Evolutionary conservation across 30 jellyfish, hydroid and myxozoan genomes (phyloP), one percentile per base, ranked within the genome.

Genomic region (Cassiopea andromeda): DNA sequence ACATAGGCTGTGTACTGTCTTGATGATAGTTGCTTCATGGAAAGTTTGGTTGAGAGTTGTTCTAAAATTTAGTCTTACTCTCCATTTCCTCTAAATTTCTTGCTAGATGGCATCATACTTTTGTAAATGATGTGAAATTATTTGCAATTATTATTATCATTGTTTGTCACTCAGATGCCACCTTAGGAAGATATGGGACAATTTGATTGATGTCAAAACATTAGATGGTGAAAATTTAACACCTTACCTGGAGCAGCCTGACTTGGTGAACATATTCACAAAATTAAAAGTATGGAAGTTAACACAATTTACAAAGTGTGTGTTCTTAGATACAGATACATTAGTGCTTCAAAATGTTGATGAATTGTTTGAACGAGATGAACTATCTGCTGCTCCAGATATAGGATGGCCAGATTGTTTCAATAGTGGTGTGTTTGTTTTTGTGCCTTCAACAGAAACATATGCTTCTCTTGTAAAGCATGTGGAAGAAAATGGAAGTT

Each of bases 331-430:
- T 91, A 98, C 99, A 4, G 99, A 96, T 73, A 88, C 97, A 27
- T 48, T 96, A 73, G 95, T 96, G 58, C 90, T 96, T 48, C 92
- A 82, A 67, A 96, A 96, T 81, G 85, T 96, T 60, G 99, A 96
- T 88, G 99, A 91, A 15, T 78, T 96, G 66, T 96, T 96, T 78
- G 96, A 84, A 47, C 81, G 97, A 59, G 94, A 88, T 14, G 99
- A 96, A 70, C 46, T 96, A 19, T 92, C 99, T 45, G 99, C 99
- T 10, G 97, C 98, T 44, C 97, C 98, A 18, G 99, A 96, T 75
- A 81, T 85, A 77, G 99, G 99, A 18, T 96, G 99, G 99, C 99
- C 99, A 15, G 99, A 96, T 72, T 96, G 99, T 71, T 96, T 96
- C 90, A 96, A 96, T 74, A 76, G 97, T 83, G 99, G 98, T 16